Base-by-base conservation (phyloP, 2,797 vertebrate genomes). In the Danio jaintianensis region DNA sequence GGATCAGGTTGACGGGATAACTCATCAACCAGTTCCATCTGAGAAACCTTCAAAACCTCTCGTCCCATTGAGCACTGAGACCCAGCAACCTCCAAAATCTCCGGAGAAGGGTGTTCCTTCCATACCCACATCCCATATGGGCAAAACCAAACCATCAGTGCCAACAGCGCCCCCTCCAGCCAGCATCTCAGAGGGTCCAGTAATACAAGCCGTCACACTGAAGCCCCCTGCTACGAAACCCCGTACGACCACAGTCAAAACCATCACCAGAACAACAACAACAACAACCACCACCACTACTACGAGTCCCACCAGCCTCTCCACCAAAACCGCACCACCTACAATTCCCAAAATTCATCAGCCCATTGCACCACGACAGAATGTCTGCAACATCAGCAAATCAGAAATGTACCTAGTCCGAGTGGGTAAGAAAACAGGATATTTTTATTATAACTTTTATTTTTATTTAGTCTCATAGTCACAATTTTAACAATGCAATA, bases 331-430 rank as follows among this genome's bases (percentile, higher is more conserved):
- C 0, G 89, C 92, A 2, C 85, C 88, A 0, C 85, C 89, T 63
- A 90, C 90, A 50, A 92, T 92, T 0, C 89, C 92, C 11, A 91
- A 88, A 79, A 90, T 90, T 6, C 93, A 92, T 53, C 89, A 93
- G 1, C 88, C 91, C 7, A 90, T 93, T 0, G 91, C 94, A 61
- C 89, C 88, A 84, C 93, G 94, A 0, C 95, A 94, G 0, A 97
- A 96, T 0, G 83, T 97, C 87, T 99, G 98, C n/a, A 96, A 98
- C 58, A 92, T 96, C 83, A 94, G 96, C 0, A 89, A 93, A 82
- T 95, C 96, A 0, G 94, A 98, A 12, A 93, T 95, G 88, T 98
- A 97, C 88, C 84, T 98, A 77, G 95, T 99, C 84, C 92, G 94
- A 89, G 94, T 96, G 0, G 96, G 97, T 99, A 94, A 95, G 96